phyloP scores from a whole-genome alignment of 2,113 vertebrate species.

The Eupsittula cactorum region DNA sequence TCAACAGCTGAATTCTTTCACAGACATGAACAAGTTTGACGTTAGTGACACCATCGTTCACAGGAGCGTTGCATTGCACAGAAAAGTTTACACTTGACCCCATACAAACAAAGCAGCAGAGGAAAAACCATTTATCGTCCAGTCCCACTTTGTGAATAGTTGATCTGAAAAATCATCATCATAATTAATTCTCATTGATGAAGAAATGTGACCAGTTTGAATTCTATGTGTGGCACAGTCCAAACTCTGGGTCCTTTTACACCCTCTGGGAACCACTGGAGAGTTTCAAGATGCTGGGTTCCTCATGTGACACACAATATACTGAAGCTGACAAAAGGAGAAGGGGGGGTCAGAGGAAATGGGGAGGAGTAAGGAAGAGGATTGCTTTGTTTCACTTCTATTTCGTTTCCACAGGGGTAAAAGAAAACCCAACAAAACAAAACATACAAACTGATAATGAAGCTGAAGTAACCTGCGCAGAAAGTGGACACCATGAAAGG shows the following conservation, averaged over 20 bases:
- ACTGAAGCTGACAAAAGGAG: neutral
- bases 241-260: neutral
- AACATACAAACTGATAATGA: constrained; percentile 22
- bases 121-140: constrained; percentile 5
- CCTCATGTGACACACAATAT: neutral
- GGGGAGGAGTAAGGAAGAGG: neutral
- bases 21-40: constrained; percentile 54
- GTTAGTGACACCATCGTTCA: constrained; percentile 57
- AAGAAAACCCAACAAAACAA: neutral
- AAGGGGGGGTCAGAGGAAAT: neutral
- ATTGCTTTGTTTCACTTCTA: constrained; percentile 3
- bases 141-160: neutral
- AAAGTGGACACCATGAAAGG: neutral
- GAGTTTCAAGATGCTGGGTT: neutral
- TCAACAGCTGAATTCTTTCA: constrained; percentile 41
- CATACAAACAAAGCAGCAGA: constrained; percentile 65
- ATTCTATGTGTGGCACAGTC: neutral
- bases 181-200: constrained; percentile 13
- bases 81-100: constrained; percentile 64
- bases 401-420: neutral
- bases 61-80: constrained; percentile 67
- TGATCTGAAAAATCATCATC: neutral
- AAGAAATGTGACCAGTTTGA: constrained; percentile 13
- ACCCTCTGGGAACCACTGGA: neutral
- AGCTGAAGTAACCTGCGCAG: constrained; percentile 27